Base-by-base conservation (phyloP, 2,113 vertebrate genomes). In the Okapia johnstoni region DNA sequence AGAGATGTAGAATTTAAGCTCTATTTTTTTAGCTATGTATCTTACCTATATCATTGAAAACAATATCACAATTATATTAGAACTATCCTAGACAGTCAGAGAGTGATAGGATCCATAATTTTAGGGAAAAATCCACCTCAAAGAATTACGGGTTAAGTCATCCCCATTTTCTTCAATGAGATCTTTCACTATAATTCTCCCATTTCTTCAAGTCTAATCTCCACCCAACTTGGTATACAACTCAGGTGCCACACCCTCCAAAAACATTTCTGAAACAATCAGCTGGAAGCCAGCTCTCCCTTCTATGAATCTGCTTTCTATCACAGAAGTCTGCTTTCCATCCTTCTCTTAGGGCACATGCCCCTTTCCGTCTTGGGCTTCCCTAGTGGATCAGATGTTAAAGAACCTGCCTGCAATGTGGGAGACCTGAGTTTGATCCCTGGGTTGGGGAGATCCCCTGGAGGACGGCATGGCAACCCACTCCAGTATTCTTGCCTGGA, bases 141-240 rank as follows among this genome's bases (percentile, higher is more conserved):
- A 79, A 85, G 28, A 61, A 55, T 54, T 76, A 79, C 57, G 48
- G 28, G 54, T 3, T 80, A 79, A 96, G 12, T 66, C 66, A 88
- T 21, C 3, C n/a, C 17, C 46, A 80, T 40, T 90, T 94, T n/a
- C 30, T 81, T 84, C 52, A 43, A 50, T 46, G 33, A 40, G 33
- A 58, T 33, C 40, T 57, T 52, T 91, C 80, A 80, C n/a, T 63
- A 55, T 73, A 80, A 81, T 88, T 28, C 10, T 60, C 21, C 36
- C 48, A 54, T 88, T 89, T 85, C 66, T 88, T 90, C 40, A 93
- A 83, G 58, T 36, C 55, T 58, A 80, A 85, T 83, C 33, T 88
- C 85, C 17, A 77, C 26, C 26, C 28, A 55, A 26, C 36, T 81
- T 15, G n/a, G 36, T 23, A 57, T 6, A 60, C 7, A 55, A 40